Percentiles rank a stretch among this genome's conserved stretches.
phyloP scores from a whole-genome alignment of 2,888 invertebrate species.

The Eupithecia abbreviata region DNA sequence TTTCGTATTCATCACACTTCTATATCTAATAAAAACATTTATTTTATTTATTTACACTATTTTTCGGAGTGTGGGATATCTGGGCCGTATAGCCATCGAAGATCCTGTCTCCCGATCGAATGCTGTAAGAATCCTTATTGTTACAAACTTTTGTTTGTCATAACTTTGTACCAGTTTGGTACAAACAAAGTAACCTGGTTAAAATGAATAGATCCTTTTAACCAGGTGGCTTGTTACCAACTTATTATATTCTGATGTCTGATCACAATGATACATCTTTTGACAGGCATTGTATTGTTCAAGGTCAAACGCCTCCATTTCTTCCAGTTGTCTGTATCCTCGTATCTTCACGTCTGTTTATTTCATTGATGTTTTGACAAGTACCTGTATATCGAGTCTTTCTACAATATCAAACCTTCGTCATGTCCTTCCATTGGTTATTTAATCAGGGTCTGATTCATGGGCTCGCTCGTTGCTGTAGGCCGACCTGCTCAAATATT shows the following conservation, averaged over 20 bases:
- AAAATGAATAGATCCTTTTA: background rate
- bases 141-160: background rate
- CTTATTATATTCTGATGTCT: background rate
- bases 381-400: background rate
- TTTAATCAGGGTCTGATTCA: conserved; percentile 43
- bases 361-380: conserved; percentile 12
- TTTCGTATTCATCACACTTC: conserved; percentile 9
- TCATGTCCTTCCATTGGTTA: conserved; percentile 29
- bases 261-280: background rate
- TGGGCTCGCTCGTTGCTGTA: conserved; percentile 25
- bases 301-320: background rate
- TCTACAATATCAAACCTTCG: conserved; percentile 4
- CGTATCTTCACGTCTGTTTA: background rate
- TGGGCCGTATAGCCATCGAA: background rate
- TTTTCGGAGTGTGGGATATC: background rate
- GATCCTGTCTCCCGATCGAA: background rate
- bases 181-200: too few relatives aligned
- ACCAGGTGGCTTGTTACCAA: background rate
- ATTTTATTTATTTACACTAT: background rate
- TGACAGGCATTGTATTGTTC: background rate
- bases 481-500: conserved; percentile 44
- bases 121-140: background rate
- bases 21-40: background rate
- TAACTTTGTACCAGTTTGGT: background rate
- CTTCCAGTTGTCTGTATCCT: background rate